Evolutionary conservation across 2,797 vertebrate genomes (phyloP).

Genomic region (Liasis olivaceus): DNA sequence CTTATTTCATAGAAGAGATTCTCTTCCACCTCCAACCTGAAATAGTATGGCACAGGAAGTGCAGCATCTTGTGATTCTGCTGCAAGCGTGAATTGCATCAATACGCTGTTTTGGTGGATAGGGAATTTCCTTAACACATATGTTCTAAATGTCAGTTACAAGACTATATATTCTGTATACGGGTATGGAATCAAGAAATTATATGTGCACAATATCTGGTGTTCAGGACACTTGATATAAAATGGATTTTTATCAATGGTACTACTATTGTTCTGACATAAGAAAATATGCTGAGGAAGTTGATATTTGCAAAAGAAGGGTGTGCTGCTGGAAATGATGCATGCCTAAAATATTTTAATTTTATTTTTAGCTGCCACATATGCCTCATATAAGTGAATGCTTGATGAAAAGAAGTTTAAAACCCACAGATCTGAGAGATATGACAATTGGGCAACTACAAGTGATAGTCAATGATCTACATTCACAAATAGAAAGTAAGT

Average conservation of each 20-base stretch:
- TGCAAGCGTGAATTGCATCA: background rate
- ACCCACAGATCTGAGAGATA: slow-evolving; percentile 91
- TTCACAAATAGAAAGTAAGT: slow-evolving; percentile 98
- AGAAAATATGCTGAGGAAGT: background rate
- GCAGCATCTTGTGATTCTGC: background rate
- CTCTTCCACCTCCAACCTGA: background rate
- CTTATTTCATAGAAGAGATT: background rate
- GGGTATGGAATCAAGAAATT: background rate
- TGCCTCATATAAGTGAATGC: slow-evolving; percentile 98
- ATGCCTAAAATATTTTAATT: background rate
- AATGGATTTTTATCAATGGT: background rate
- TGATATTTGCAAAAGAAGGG: background rate
- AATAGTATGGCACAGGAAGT: background rate
- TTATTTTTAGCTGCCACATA: slow-evolving; percentile 87
- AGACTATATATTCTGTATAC: background rate
- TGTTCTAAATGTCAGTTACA: background rate
- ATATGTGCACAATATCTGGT: background rate
- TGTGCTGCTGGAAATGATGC: background rate
- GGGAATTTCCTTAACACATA: background rate
- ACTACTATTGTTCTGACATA: background rate
- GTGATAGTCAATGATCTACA: slow-evolving; percentile 99
- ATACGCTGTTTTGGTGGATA: background rate
- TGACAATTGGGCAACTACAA: slow-evolving; percentile 97
- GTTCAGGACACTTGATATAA: background rate
- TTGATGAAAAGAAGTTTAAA: slow-evolving; percentile 98